Conservation (phyloP, 2,797 vertebrate species). For the Pangasius krempfi region DNA sequence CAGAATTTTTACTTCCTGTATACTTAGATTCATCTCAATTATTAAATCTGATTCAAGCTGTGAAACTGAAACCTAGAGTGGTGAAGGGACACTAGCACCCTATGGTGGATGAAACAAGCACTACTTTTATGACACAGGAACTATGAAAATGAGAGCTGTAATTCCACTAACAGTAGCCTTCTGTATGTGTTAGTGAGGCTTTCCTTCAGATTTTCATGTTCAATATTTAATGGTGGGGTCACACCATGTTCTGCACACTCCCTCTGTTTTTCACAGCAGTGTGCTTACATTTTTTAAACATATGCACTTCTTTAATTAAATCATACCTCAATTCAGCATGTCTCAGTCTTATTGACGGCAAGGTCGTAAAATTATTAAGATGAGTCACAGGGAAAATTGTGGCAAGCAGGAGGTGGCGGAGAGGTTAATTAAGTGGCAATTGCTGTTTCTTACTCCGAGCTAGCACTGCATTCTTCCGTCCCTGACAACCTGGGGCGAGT, state of each 20-base stretch:
- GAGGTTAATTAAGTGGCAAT: constrained; percentile 82
- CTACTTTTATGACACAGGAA: constrained; percentile 62
- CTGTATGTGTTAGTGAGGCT: constrained; percentile 68
- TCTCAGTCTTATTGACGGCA: constrained; percentile 79
- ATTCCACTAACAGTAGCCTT: constrained; percentile 56
- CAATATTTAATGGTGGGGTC: constrained; percentile 70
- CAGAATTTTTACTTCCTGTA: background rate
- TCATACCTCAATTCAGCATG: constrained; percentile 76
- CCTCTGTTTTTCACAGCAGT: constrained; percentile 63
- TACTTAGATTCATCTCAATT: background rate
- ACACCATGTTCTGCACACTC: constrained; percentile 59
- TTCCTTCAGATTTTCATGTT: constrained; percentile 64
- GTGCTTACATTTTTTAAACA: constrained; percentile 71
- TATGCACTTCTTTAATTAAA: constrained; percentile 80
- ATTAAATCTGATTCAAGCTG: constrained; percentile 20
- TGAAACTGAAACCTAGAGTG: background rate
- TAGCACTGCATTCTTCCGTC: constrained; percentile 73
- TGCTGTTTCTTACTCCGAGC: constrained; percentile 75
- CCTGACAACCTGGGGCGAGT: constrained; percentile 69
- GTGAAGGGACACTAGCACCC: constrained; percentile 73
- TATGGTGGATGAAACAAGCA: constrained; percentile 73
- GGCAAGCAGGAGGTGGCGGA: constrained; percentile 76
- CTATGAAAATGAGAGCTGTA: constrained; percentile 59
- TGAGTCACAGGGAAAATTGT: constrained; percentile 77
- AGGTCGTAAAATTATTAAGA: constrained; percentile 83